Percentiles rank a stretch among this genome's conserved stretches.
Conservation (phyloP, 2,113 vertebrate species). For the Syngnathus typhle region DNA sequence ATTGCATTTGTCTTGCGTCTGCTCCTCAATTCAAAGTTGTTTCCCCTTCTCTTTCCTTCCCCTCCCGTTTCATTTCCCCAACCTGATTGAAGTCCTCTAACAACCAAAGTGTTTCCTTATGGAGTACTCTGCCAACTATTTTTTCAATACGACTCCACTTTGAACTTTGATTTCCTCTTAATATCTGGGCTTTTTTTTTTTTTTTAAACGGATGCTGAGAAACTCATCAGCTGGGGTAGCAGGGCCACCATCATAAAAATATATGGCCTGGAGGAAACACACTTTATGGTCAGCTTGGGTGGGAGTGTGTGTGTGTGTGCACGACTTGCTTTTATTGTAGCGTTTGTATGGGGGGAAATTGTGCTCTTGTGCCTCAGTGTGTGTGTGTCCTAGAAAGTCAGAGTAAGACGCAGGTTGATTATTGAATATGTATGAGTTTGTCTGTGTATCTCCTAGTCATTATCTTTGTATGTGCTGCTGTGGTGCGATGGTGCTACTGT, state of each 20-base stretch:
- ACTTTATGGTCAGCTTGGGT: constrained; percentile 52
- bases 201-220: constrained; percentile 49
- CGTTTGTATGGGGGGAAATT: constrained; percentile 46
- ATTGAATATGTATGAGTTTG: constrained; percentile 41
- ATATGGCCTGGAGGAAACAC: constrained; percentile 58
- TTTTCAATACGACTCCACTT: constrained; percentile 58
- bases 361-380: constrained; percentile 36
- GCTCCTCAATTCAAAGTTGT: constrained; percentile 50
- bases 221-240: constrained; percentile 60
- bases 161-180: constrained; percentile 66
- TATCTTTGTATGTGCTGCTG: constrained; percentile 61
- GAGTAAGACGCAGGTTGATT: constrained; percentile 40
- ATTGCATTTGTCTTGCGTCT: constrained; percentile 52
- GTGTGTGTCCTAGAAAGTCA: constrained; percentile 20
- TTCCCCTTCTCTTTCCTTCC: constrained; percentile 25
- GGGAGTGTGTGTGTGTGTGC: constrained; percentile 32
- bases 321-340: constrained; percentile 36
- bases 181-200: constrained; percentile 44
- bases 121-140: constrained; percentile 54
- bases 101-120: constrained; percentile 64
- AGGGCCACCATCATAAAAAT: constrained; percentile 56
- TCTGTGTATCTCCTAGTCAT: constrained; percentile 52
- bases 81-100: constrained; percentile 62
- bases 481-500: constrained; percentile 52
- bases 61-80: constrained; percentile 55